These are phyloP conservation scores for Agonopterix alstromeriana DNA, from an alignment of 2,888 invertebrate species.

Conservation along the genomic window DNA sequence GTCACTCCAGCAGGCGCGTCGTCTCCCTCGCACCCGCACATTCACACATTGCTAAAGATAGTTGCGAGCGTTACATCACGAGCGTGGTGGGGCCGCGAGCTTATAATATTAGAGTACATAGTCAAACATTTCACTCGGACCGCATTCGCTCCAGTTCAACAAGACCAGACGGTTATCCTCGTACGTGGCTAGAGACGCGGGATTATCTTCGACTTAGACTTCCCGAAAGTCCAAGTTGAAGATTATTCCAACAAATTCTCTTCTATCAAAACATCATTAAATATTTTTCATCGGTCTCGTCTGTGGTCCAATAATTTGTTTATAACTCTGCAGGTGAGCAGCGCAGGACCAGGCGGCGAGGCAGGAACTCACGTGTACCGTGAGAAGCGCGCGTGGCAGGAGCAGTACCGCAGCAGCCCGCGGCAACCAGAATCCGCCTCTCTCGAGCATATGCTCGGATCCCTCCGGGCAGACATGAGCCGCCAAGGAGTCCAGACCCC, in stretches of 20 bases:
- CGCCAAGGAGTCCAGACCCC: slow-evolving; percentile 99
- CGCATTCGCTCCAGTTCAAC: slow-evolving; percentile 64
- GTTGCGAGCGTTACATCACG: slow-evolving; percentile 69
- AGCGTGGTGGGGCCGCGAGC: slow-evolving; percentile 65
- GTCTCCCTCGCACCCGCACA: slow-evolving; percentile 49
- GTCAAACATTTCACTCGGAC: slow-evolving; percentile 69
- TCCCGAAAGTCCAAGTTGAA: slow-evolving; percentile 5
- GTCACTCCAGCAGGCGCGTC: slow-evolving; percentile 48
- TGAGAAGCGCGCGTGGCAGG: slow-evolving; percentile 75
- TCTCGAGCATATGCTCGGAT: slow-evolving; percentile 92
- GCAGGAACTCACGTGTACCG: slow-evolving; percentile 79
- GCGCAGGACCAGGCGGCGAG: slow-evolving; percentile 47
- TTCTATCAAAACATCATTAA: slow-evolving; percentile 3
- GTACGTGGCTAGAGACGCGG: slow-evolving; percentile 38
- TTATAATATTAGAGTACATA: slow-evolving; percentile 76
- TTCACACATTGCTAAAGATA: slow-evolving; percentile 60
- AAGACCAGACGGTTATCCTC: slow-evolving; percentile 50
- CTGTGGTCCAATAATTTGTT: neutral
- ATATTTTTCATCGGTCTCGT: neutral
- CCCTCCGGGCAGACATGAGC: slow-evolving; percentile 97
- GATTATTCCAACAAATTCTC: neutral
- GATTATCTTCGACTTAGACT: slow-evolving; percentile 29
- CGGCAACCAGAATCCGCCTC: slow-evolving; percentile 75
- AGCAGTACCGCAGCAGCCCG: slow-evolving; percentile 72
- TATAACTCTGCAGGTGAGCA: slow-evolving; percentile 45